A percentile compares a stretch with the other conserved stretches of the same genome.
phyloP scores from a whole-genome alignment of 1,140 invertebrate species.

The Euwallacea fornicatus region DNA sequence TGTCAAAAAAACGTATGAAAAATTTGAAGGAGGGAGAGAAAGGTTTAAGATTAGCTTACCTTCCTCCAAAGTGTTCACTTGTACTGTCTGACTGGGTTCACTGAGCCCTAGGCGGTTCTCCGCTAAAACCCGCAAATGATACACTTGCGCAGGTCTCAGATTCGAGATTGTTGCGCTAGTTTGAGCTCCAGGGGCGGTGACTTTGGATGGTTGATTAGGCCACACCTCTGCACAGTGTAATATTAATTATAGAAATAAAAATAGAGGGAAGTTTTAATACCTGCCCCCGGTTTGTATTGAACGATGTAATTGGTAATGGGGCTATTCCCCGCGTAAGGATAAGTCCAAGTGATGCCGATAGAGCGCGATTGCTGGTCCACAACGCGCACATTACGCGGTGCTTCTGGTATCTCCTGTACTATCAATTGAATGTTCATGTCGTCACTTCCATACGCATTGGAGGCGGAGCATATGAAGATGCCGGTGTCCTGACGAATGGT shows the following conservation, averaged over 20 bases:
- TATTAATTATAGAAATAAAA: background rate
- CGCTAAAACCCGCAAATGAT: constrained; percentile 86
- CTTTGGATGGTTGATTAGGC: constrained; percentile 74
- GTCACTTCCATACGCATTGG: constrained; percentile 87
- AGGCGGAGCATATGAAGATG: constrained; percentile 83
- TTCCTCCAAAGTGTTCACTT: constrained; percentile 82
- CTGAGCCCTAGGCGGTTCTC: constrained; percentile 86
- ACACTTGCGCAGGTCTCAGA: constrained; percentile 84
- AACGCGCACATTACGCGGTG: constrained; percentile 82
- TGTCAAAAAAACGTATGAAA: too few relatives aligned
- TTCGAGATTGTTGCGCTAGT: constrained; percentile 76
- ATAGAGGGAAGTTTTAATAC: constrained; percentile 55
- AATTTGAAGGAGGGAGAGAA: too few relatives aligned
- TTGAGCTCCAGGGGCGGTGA: constrained; percentile 76
- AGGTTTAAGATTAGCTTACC: constrained; percentile 43
- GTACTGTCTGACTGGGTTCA: constrained; percentile 80
- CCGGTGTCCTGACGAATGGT: constrained; percentile 87
- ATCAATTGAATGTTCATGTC: constrained; percentile 88
- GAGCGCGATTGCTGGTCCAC: constrained; percentile 77
- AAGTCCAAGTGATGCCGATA: constrained; percentile 81
- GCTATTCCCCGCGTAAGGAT: constrained; percentile 85
- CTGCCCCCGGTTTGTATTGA: constrained; percentile 81
- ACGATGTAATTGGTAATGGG: constrained; percentile 84
- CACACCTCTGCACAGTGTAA: constrained; percentile 62
- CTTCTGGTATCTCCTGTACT: constrained; percentile 88